Evolutionary conservation across 2,888 invertebrate species (phyloP).

Genomic region (Metellina segmentata): DNA sequence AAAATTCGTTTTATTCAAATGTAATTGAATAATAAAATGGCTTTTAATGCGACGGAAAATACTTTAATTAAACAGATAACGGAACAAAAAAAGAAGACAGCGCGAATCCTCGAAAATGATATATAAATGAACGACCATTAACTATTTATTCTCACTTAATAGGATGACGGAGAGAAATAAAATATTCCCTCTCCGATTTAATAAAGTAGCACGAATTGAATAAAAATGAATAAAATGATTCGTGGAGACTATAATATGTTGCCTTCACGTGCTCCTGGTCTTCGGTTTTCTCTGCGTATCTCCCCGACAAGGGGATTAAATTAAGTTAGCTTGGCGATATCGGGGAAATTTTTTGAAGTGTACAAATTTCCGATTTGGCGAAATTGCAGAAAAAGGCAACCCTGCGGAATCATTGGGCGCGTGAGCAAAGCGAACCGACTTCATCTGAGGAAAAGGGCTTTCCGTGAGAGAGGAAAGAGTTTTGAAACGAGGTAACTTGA

Average conservation of each 20-base stretch:
- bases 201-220: not conserved
- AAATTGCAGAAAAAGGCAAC: slow-evolving; percentile 45
- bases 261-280: not conserved
- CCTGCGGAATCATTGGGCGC: slow-evolving; percentile 46
- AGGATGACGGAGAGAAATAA: not conserved
- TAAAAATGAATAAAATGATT: not conserved
- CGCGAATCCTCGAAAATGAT: not conserved
- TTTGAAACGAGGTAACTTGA: slow-evolving; percentile 66
- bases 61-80: slow-evolving; percentile 36
- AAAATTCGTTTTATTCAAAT: slow-evolving; percentile 24
- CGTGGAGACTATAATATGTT: not conserved
- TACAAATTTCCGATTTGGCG: slow-evolving; percentile 52
- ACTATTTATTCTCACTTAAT: slow-evolving; percentile 27
- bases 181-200: not conserved
- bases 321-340: slow-evolving; percentile 29
- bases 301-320: not conserved
- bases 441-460: slow-evolving; percentile 34
- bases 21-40: slow-evolving; percentile 12
- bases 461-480: not conserved
- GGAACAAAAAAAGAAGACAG: slow-evolving; percentile 12
- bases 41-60: slow-evolving; percentile 25
- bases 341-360: slow-evolving; percentile 44
- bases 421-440: slow-evolving; percentile 59
- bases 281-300: not conserved
- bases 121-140: slow-evolving; percentile 31